phyloP scores from a whole-genome alignment of 2,888 invertebrate genomes.

The Leptopilina drosophilae region DNA sequence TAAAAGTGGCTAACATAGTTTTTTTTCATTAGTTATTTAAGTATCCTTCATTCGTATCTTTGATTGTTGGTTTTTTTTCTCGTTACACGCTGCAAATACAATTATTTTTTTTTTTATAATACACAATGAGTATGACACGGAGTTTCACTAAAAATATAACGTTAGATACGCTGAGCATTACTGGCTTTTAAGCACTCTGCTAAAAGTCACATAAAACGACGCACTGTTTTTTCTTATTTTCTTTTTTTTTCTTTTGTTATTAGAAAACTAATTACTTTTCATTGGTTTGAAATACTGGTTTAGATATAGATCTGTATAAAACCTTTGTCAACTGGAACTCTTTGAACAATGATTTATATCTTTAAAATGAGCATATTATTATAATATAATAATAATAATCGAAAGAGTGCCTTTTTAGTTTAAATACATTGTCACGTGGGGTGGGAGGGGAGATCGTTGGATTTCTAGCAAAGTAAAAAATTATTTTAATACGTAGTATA shows the following conservation, averaged over 20 bases:
- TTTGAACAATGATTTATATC: conserved; percentile 72
- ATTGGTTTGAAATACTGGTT: conserved; percentile 77
- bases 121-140: conserved; percentile 74
- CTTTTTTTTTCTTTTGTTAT: conserved; percentile 57
- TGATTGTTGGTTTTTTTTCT: conserved; percentile 66
- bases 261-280: conserved; percentile 75
- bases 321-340: conserved; percentile 74
- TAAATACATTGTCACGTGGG: not conserved
- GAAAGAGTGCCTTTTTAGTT: not conserved
- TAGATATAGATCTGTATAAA: conserved; percentile 75
- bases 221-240: conserved; percentile 54
- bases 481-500: not conserved
- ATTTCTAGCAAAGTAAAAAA: not conserved
- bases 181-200: conserved; percentile 67
- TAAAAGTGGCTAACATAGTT: conserved; percentile 68
- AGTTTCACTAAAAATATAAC: conserved; percentile 73
- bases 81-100: conserved; percentile 67
- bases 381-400: not conserved
- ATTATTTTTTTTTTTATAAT: conserved; percentile 60
- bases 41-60: conserved; percentile 69
- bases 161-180: conserved; percentile 74
- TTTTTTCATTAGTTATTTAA: conserved; percentile 59
- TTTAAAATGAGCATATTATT: conserved; percentile 61
- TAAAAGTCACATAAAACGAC: conserved; percentile 68
- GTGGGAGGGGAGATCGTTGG: not conserved